phyloP scores from a whole-genome alignment of 2,113 vertebrate genomes.

The Phalacrocorax aristotelis region DNA sequence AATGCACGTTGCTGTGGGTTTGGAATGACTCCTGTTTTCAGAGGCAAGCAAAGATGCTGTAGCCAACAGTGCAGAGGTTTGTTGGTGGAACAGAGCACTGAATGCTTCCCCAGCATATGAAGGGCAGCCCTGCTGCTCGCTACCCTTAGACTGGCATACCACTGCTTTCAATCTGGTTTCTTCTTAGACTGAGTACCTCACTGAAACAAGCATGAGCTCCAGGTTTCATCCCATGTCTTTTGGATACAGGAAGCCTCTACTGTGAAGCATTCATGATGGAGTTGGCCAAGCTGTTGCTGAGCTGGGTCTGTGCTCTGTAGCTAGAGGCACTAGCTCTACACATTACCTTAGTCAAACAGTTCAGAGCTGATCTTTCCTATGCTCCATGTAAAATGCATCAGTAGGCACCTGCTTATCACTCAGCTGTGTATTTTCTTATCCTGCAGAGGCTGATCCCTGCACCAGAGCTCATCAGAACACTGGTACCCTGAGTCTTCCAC shows the following conservation, averaged over 20 bases:
- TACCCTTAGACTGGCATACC: neutral
- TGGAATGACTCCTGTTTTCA: neutral
- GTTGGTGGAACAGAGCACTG: neutral
- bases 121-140: neutral
- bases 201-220: neutral
- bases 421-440: neutral
- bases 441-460: neutral
- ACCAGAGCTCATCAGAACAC: neutral
- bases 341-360: neutral
- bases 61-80: neutral
- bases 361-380: neutral
- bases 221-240: neutral
- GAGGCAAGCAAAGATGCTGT: neutral
- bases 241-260: neutral
- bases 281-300: neutral
- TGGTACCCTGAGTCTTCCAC: neutral
- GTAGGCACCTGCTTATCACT: neutral
- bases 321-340: neutral
- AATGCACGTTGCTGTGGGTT: neutral
- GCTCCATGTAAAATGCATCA: neutral
- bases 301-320: neutral
- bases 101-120: neutral
- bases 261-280: neutral
- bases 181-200: neutral
- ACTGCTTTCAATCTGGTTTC: neutral